Conservation (phyloP, 2,113 vertebrate species). For the Sialia sialis region DNA sequence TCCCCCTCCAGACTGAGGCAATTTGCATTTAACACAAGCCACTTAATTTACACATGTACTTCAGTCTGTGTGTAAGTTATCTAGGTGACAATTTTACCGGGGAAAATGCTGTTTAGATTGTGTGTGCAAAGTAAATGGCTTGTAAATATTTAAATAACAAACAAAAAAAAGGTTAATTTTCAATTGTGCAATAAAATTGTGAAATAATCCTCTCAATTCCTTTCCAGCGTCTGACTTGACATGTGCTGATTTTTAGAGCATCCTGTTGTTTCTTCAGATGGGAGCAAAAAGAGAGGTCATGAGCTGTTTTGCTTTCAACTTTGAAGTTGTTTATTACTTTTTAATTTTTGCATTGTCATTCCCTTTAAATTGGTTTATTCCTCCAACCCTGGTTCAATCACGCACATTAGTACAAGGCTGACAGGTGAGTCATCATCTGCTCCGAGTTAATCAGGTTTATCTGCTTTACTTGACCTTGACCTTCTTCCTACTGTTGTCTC, state of each 20-base stretch:
- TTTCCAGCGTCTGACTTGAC: not conserved
- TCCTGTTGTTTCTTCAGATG: not conserved
- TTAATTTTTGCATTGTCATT: not conserved
- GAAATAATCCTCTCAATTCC: conserved; percentile 34
- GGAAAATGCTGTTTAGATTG: conserved; percentile 26
- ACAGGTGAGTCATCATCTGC: not conserved
- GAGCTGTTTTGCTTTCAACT: not conserved
- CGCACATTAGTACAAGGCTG: not conserved
- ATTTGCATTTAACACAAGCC: not conserved
- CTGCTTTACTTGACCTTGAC: conserved; percentile 3
- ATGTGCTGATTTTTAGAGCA: not conserved
- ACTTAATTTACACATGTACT: not conserved
- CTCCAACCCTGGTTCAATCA: not conserved
- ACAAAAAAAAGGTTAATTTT: not conserved
- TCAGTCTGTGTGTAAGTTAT: conserved; percentile 22
- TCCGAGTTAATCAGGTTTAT: not conserved
- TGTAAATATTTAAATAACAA: conserved; percentile 9
- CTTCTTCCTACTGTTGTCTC: not conserved
- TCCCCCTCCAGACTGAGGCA: not conserved
- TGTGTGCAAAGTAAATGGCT: conserved; percentile 26
- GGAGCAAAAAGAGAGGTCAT: not conserved
- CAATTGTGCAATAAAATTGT: conserved; percentile 62
- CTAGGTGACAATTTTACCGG: not conserved
- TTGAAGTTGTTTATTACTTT: not conserved
- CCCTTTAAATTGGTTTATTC: not conserved